phyloP scores from a whole-genome alignment of 2,888 invertebrate species.

The Caenorhabditis plicata region DNA sequence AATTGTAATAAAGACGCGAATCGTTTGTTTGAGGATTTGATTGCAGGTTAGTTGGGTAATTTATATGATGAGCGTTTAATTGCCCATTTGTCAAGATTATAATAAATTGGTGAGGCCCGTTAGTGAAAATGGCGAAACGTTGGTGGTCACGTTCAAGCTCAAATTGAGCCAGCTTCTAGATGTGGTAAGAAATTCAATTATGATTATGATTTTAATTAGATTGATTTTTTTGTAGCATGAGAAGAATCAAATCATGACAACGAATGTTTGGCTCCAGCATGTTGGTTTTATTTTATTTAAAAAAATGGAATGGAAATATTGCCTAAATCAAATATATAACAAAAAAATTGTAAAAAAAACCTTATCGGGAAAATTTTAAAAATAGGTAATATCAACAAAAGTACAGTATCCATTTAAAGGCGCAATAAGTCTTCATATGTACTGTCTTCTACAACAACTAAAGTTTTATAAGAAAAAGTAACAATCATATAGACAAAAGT shows the following conservation, averaged over 20 bases:
- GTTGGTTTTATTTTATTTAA: conserved; percentile 38
- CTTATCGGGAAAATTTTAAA: no score
- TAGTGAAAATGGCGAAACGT: conserved; percentile 70
- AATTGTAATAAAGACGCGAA: conserved; percentile 59
- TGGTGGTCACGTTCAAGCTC: conserved; percentile 69
- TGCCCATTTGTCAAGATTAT: conserved; percentile 52
- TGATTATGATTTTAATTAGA: neutral
- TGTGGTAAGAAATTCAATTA: conserved; percentile 66
- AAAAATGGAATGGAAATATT: neutral
- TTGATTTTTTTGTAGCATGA: conserved; percentile 72
- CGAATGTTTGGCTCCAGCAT: conserved; percentile 66
- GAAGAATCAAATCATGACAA: conserved; percentile 65
- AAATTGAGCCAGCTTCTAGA: conserved; percentile 78
- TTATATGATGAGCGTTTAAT: neutral
- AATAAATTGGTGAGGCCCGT: conserved; percentile 66
- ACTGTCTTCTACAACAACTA: no score
- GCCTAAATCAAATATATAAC: no score
- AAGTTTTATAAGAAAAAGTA: no score
- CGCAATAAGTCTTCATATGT: no score
- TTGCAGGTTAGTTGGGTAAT: conserved; percentile 27
- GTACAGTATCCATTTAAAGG: no score
- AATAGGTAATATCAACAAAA: no score
- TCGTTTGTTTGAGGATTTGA: conserved; percentile 59
- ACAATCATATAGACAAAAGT: no score
- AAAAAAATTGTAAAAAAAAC: no score